A percentile compares a stretch with the other conserved stretches of the same genome.
These are phyloP conservation scores for Calypte anna DNA, from an alignment of 2,113 vertebrate species.

Conservation along the genomic window DNA sequence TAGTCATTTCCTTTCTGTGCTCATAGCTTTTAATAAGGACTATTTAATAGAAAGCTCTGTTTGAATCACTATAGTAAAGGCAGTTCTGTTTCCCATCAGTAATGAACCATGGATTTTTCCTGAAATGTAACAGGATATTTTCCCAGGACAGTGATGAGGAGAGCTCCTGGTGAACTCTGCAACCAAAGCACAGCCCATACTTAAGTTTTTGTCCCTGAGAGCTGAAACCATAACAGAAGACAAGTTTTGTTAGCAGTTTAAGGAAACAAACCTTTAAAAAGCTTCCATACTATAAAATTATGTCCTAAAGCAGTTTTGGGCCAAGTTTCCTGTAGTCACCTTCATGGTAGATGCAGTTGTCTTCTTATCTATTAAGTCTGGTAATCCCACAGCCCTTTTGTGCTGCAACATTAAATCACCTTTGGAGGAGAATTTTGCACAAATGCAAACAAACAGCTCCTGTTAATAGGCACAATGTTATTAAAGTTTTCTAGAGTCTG, in stretches of 20 bases:
- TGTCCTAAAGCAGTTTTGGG: slow-evolving; percentile 48
- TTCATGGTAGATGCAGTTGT: slow-evolving; percentile 15
- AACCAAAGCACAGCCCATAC: slow-evolving; percentile 56
- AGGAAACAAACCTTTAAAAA: slow-evolving; percentile 68
- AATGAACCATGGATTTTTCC: slow-evolving; percentile 58
- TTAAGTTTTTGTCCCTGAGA: slow-evolving; percentile 42
- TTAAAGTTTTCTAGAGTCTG: slow-evolving; percentile 1
- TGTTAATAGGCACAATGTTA: not conserved
- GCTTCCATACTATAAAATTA: slow-evolving; percentile 27
- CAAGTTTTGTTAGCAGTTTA: slow-evolving; percentile 62
- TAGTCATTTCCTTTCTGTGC: not conserved
- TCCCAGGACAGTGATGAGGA: slow-evolving; percentile 55
- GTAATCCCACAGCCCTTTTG: slow-evolving; percentile 47
- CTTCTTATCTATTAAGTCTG: slow-evolving; percentile 53
- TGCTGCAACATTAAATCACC: slow-evolving; percentile 38
- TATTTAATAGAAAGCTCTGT: not conserved
- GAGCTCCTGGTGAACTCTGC: slow-evolving; percentile 52
- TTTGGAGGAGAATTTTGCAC: slow-evolving; percentile 44
- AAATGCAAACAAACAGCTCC: slow-evolving; percentile 63
- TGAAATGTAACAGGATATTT: slow-evolving; percentile 50
- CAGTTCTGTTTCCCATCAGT: slow-evolving; percentile 53
- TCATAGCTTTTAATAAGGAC: not conserved
- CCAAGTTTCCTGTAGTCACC: slow-evolving; percentile 48
- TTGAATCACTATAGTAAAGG: not conserved
- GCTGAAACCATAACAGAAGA: slow-evolving; percentile 62